Evolutionary conservation across 2,888 invertebrate genomes (phyloP).

Genomic region (Kryphioiulus occultus): DNA sequence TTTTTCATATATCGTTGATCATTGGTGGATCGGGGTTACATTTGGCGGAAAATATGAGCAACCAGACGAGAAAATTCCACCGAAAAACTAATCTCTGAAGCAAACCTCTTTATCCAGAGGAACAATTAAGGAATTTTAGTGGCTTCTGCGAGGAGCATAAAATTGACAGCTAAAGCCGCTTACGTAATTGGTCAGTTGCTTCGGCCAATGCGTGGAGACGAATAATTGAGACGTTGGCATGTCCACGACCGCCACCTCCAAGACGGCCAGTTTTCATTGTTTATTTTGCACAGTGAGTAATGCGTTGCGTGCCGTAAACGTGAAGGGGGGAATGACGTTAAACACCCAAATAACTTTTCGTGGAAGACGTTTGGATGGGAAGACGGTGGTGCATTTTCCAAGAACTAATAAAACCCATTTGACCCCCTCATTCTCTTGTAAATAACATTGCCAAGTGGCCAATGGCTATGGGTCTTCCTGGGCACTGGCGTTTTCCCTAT

Average conservation of each 20-base stretch:
- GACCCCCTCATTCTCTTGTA: neutral
- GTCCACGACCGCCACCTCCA: neutral
- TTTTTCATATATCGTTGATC: no score
- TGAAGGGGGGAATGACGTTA: neutral
- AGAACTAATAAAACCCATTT: neutral
- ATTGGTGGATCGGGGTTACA: no score
- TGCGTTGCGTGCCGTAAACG: neutral
- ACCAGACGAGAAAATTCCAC: no score
- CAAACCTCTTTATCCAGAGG: neutral
- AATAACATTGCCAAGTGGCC: neutral
- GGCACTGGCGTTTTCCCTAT: neutral
- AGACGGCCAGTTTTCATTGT: neutral
- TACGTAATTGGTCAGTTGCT: neutral
- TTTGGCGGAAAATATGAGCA: no score
- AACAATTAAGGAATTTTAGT: neutral
- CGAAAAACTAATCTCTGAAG: neutral
- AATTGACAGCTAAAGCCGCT: neutral
- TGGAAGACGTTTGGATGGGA: neutral
- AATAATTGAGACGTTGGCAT: neutral
- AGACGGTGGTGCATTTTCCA: neutral
- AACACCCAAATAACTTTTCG: neutral
- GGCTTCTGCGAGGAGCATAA: neutral
- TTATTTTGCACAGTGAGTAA: neutral
- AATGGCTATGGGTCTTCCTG: neutral
- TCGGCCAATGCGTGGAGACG: neutral